Percentiles rank a stretch among this genome's conserved stretches.
phyloP scores from a whole-genome alignment of 2,888 invertebrate species.

The Platycnemis pennipes region DNA sequence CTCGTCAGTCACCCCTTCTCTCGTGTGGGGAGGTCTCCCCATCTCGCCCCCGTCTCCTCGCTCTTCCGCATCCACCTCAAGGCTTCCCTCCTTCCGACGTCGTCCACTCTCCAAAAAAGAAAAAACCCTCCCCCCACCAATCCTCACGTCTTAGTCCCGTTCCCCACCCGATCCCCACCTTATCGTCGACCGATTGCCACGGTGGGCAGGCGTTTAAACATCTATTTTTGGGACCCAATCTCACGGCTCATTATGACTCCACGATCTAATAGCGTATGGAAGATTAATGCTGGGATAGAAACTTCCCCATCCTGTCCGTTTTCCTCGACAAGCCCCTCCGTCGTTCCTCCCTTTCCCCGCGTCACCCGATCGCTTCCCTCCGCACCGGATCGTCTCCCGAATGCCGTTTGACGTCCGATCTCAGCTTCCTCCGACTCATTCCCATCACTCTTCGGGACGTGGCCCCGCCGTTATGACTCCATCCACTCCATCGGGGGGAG shows the following conservation, averaged over 20 bases:
- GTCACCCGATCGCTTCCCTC: background rate
- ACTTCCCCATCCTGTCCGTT: background rate
- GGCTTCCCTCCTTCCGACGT: background rate
- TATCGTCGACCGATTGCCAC: background rate
- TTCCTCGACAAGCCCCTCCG: too few relatives aligned
- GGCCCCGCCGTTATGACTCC: constrained; percentile 6
- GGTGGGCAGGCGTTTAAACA: background rate
- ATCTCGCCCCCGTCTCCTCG: background rate
- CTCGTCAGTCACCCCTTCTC: background rate
- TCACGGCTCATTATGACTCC: constrained; percentile 59
- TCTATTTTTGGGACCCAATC: constrained; percentile 62
- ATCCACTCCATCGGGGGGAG: background rate
- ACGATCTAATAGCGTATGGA: constrained; percentile 49
- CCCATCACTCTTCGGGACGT: background rate
- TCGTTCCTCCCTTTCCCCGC: background rate
- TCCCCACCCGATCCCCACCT: background rate
- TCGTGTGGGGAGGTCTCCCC: background rate
- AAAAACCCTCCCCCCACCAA: background rate
- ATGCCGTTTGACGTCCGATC: constrained; percentile 1
- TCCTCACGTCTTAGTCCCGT: background rate
- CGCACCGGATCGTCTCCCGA: background rate
- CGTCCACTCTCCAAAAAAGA: background rate
- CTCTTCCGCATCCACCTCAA: background rate
- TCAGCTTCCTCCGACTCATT: background rate
- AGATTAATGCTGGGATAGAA: constrained; percentile 37